These are phyloP conservation scores for Arizona elegans DNA, from an alignment of 2,113 vertebrate species.

Conservation along the genomic window DNA sequence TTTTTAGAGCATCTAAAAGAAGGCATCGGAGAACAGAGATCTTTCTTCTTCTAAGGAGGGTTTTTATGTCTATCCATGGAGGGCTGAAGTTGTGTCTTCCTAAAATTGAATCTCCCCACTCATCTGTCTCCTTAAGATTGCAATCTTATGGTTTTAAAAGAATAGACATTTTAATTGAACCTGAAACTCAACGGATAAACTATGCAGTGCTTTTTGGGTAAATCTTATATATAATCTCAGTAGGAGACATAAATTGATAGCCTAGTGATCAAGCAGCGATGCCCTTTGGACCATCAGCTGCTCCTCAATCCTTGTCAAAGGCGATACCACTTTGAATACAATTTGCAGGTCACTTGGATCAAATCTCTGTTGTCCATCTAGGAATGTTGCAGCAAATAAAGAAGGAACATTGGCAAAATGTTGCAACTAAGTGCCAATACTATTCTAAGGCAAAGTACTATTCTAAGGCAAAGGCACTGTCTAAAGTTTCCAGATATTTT, in stretches of 20 bases:
- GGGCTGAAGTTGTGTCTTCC: not conserved
- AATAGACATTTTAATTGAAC: not conserved
- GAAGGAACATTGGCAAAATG: not conserved
- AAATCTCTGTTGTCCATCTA: not conserved
- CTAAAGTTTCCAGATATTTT: not conserved
- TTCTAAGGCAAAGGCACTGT: not conserved
- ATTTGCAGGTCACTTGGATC: not conserved
- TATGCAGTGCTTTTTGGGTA: not conserved
- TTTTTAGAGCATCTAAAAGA: not conserved
- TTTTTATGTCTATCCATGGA: not conserved
- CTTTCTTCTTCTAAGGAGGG: not conserved
- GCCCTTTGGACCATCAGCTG: not conserved
- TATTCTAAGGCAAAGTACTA: not conserved
- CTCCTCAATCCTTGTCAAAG: not conserved
- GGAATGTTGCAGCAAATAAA: not conserved
- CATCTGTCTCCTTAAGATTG: not conserved
- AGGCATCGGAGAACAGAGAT: not conserved
- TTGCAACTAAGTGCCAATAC: not conserved
- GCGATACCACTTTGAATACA: not conserved
- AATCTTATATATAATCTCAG: not conserved
- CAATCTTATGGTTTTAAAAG: not conserved
- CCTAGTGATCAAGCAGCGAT: not conserved
- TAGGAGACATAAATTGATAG: not conserved
- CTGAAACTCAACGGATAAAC: not conserved
- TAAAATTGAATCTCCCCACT: not conserved